phyloP scores from a whole-genome alignment of 2,113 vertebrate genomes.

The Gymnarchus niloticus region DNA sequence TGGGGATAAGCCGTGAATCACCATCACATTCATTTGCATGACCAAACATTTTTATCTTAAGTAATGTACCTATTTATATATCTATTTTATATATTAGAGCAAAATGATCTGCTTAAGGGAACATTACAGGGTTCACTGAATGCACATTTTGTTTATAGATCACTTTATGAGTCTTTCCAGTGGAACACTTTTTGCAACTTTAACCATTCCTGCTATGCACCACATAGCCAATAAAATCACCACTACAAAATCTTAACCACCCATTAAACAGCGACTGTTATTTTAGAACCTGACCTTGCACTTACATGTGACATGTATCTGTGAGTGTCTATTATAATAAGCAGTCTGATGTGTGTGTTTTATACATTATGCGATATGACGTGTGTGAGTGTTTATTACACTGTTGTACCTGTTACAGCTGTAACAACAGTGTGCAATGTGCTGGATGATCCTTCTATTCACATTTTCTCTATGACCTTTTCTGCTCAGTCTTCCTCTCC shows the following conservation, averaged over 20 bases:
- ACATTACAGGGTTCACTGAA: not conserved
- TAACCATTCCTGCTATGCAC: not conserved
- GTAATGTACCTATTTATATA: not conserved
- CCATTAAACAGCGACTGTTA: not conserved
- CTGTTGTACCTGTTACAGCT: not conserved
- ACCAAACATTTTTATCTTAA: slow-evolving; percentile 2
- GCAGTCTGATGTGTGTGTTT: not conserved
- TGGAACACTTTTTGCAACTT: not conserved
- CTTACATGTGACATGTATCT: not conserved
- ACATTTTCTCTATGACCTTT: slow-evolving; percentile 31
- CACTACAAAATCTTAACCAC: not conserved
- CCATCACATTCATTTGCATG: not conserved
- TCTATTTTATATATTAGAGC: not conserved
- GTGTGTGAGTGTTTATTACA: not conserved
- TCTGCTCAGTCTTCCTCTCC: not conserved
- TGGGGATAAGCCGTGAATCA: not conserved
- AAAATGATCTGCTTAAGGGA: not conserved
- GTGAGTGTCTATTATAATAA: too few relatives aligned
- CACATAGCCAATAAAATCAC: not conserved
- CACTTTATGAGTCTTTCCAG: not conserved
- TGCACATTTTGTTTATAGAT: not conserved
- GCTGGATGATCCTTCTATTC: slow-evolving; percentile 26
- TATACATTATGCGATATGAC: not conserved
- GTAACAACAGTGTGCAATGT: slow-evolving; percentile 11
- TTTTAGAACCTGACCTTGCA: not conserved